A percentile compares a stretch with the other conserved stretches of the same genome.
Evolutionary conservation across 2,797 vertebrate species (phyloP).

Genomic region (Ptychobarbus kaznakovi): DNA sequence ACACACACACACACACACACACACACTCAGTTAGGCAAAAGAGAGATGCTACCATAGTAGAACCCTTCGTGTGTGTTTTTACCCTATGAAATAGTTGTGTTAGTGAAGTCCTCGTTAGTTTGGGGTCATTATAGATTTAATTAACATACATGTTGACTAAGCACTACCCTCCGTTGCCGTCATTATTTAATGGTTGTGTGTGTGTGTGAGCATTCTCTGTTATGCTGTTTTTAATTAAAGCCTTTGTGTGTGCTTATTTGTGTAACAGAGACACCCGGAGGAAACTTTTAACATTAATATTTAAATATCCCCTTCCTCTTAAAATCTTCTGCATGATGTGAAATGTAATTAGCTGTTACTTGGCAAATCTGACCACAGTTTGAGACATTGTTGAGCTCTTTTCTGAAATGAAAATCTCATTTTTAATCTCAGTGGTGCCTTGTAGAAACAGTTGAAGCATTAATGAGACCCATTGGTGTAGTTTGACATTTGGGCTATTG

Average conservation of each 20-base stretch:
- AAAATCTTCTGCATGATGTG: neutral
- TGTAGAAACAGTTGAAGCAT: neutral
- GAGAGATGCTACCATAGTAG: neutral
- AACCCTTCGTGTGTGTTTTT: neutral
- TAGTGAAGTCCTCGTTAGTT: conserved; percentile 35
- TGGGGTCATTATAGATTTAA: conserved; percentile 47
- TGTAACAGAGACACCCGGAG: neutral
- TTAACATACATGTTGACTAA: conserved; percentile 45
- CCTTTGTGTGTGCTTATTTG: conserved; percentile 18
- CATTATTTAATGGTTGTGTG: conserved; percentile 11
- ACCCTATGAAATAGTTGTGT: conserved; percentile 28
- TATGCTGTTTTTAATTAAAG: conserved; percentile 42
- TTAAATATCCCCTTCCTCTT: conserved; percentile 6
- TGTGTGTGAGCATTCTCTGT: neutral
- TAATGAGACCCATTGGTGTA: neutral
- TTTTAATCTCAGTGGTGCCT: neutral
- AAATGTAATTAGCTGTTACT: neutral
- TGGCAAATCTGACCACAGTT: neutral
- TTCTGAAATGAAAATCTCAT: neutral
- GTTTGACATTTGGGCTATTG: neutral
- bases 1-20: neutral
- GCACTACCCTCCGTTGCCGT: conserved; percentile 1
- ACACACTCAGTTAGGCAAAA: neutral
- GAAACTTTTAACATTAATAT: conserved; percentile 23
- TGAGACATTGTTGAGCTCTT: conserved; percentile 7